phyloP scores from a whole-genome alignment of 2,113 vertebrate genomes.

The Macquaria ambigua region DNA sequence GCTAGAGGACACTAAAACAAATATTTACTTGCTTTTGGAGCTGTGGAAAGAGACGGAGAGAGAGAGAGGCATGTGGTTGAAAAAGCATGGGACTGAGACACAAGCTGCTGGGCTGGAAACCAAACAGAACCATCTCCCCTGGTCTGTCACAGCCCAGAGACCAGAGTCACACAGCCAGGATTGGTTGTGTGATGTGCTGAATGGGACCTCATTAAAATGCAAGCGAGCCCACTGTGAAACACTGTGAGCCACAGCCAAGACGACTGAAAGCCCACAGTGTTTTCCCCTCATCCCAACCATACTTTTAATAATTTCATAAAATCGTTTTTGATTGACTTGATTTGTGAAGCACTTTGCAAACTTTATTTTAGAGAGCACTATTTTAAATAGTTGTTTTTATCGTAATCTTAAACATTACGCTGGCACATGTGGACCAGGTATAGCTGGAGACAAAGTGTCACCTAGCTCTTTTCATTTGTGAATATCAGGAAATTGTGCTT shows the following conservation, averaged over 20 bases:
- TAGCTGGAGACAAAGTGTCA: neutral
- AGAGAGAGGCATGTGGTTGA: conserved; percentile 29
- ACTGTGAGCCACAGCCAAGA: conserved; percentile 49
- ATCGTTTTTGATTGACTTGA: neutral
- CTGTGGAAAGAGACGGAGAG: conserved; percentile 4
- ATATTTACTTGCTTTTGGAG: conserved; percentile 60
- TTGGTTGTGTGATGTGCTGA: conserved; percentile 59
- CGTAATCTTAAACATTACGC: neutral
- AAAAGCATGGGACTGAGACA: conserved; percentile 42
- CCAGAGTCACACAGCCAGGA: conserved; percentile 43
- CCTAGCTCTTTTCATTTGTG: neutral
- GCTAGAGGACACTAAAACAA: conserved; percentile 45
- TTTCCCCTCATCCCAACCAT: conserved; percentile 28
- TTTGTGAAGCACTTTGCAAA: conserved; percentile 15
- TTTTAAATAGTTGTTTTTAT: neutral
- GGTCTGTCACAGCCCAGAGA: conserved; percentile 31
- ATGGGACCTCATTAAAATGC: conserved; percentile 76
- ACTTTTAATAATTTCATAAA: conserved; percentile 16
- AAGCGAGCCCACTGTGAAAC: conserved; percentile 54
- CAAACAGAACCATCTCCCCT: conserved; percentile 61
- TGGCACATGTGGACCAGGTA: neutral
- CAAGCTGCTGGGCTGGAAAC: conserved; percentile 45
- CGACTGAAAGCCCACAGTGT: conserved; percentile 45
- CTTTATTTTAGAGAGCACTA: neutral
- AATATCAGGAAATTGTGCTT: neutral